These are phyloP conservation scores for Leptobrachium ailaonicum DNA, from an alignment of 2,113 vertebrate species.

Conservation along the genomic window DNA sequence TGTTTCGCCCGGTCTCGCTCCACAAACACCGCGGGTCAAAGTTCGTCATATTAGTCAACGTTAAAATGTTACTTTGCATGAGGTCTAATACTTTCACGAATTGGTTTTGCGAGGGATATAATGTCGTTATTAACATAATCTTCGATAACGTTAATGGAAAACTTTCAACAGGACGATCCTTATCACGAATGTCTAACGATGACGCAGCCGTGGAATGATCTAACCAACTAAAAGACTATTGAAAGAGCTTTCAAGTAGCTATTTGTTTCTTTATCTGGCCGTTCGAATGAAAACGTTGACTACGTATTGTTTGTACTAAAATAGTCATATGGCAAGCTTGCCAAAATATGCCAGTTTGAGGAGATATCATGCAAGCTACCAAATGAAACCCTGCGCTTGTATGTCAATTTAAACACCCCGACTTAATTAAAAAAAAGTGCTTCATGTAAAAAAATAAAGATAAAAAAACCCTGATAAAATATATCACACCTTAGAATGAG, in stretches of 20 bases:
- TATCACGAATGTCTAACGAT: slow-evolving; percentile 6
- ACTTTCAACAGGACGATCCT: slow-evolving; percentile 18
- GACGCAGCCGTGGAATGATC: background rate
- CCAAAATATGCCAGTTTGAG: background rate
- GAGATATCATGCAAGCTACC: too few relatives aligned
- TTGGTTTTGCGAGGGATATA: slow-evolving; percentile 4
- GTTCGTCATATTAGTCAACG: slow-evolving; percentile 18
- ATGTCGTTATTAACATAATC: slow-evolving; percentile 14
- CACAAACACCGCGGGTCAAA: slow-evolving; percentile 22
- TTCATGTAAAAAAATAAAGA: too few relatives aligned
- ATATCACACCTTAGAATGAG: too few relatives aligned
- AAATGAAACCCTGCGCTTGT: too few relatives aligned
- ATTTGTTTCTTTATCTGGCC: background rate
- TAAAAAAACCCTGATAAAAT: too few relatives aligned
- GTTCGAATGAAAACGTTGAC: background rate
- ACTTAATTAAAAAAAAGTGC: too few relatives aligned
- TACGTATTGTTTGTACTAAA: slow-evolving; percentile 1
- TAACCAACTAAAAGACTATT: background rate
- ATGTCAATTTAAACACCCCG: too few relatives aligned
- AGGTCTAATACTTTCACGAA: slow-evolving; percentile 8
- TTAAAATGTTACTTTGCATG: background rate
- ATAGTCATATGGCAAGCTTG: background rate
- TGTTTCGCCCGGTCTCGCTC: background rate
- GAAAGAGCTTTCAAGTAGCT: background rate
- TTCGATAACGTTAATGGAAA: slow-evolving; percentile 34